Conservation (phyloP, 2,797 vertebrate genomes). For the Lagorchestes hirsutus region DNA sequence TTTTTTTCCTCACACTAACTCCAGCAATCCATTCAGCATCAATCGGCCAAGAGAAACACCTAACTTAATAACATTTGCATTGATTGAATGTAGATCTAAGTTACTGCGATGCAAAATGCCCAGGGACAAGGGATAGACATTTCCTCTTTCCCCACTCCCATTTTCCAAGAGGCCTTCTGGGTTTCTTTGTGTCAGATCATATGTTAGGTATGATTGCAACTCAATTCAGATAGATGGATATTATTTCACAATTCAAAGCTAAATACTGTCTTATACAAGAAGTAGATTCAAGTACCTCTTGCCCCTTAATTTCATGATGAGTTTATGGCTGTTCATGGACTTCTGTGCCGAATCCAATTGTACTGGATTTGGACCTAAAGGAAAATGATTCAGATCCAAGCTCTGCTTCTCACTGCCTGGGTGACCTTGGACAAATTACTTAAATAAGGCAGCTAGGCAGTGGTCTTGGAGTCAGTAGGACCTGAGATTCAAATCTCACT, state of each 20-base stretch:
- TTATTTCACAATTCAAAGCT: not conserved
- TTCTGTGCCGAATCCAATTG: not conserved
- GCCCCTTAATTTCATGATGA: not conserved
- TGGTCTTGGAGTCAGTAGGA: not conserved
- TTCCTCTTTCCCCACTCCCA: not conserved
- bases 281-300: not conserved
- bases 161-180: not conserved
- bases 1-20: conserved; percentile 55
- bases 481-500: not conserved
- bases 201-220: not conserved
- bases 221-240: not conserved
- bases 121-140: not conserved
- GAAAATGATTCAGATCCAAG: not conserved
- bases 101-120: conserved; percentile 57
- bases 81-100: conserved; percentile 64
- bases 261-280: not conserved
- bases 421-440: not conserved
- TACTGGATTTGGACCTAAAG: not conserved
- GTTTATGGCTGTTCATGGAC: not conserved
- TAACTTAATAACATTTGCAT: conserved; percentile 63
- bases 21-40: conserved; percentile 65
- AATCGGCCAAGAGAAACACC: conserved; percentile 58
- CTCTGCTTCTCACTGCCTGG: not conserved
- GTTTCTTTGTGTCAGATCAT: too few relatives aligned
- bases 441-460: not conserved